Evolutionary conservation across 2,888 invertebrate species (phyloP), one percentile per base, ranked within the genome.

Genomic region (Drosophila helvetica): DNA sequence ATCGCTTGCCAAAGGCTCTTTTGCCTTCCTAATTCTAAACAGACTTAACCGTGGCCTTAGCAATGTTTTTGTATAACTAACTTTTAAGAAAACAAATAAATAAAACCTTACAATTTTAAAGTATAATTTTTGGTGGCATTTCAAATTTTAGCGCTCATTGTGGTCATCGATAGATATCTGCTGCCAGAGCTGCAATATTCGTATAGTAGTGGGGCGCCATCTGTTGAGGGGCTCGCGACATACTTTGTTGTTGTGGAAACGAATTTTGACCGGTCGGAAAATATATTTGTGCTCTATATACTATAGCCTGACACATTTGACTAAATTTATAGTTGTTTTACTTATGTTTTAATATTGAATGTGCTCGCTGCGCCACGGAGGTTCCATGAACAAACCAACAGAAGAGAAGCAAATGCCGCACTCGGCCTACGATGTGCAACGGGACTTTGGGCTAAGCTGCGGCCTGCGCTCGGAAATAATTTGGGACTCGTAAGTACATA

Each of bases 401-500:
- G 38, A 38, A 38, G 38, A 18, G 10, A 25, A 17, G 4, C 18
- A 38, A 22, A 75, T 77, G 75, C 57, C 75, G 47, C 89, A 90
- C 42, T 75, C 74, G 8, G 83, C 82, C 0, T 76, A 62, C 25
- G 86, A 89, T 22, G 89, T 90, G 10, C 90, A 90, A 77, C 80
- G 80, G 58, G 89, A 90, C 70, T 89, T 90, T 59, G 90, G 89
- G 2, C 64, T 75, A 1, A 79, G 80, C 55, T 78, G 79, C 59
- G 86, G 86, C 0, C 45, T 89, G 30, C 75, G 87, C 3, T 78
- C 80, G 0, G 83, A 88, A 75, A 82, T 90, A 0, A 80, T 90
- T 58, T 90, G 90, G 90, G 90, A 90, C 62, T 80, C 86, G 90
- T 90, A 77, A 19, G 89, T 7, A n/a, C 38, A 15, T 38, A 7